These are phyloP conservation scores for Sternotherus odoratus DNA, from an alignment of 2,797 vertebrate species.

Conservation along the genomic window DNA sequence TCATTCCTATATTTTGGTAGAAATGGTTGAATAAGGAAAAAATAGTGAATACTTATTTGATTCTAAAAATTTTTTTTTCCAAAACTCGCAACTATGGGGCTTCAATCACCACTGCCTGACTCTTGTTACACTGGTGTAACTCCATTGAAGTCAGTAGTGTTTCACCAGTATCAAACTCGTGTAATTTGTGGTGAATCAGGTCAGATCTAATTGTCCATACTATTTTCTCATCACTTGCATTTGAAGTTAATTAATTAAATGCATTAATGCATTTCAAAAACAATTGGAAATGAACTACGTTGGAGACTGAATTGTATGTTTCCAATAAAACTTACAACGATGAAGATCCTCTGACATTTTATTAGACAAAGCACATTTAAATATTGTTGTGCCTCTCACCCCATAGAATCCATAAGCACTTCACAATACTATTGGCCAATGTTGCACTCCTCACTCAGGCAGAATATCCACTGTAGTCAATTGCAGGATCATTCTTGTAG, in stretches of 20 bases:
- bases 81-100: neutral
- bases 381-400: constrained; percentile 15
- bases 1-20: neutral
- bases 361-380: neutral
- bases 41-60: neutral
- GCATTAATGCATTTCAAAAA: too few species aligned
- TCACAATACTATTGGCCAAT: constrained; percentile 53
- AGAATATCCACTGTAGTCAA: constrained; percentile 66
- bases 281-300: neutral
- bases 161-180: neutral
- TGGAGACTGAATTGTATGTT: neutral
- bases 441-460: constrained; percentile 50
- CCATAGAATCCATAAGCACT: constrained; percentile 33
- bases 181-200: neutral
- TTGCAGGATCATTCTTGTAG: constrained; percentile 60
- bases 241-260: too few species aligned
- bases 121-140: neutral
- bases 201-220: neutral
- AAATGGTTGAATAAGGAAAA: accelerated
- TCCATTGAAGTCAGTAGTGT: neutral
- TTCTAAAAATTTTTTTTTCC: neutral
- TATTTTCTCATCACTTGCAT: neutral
- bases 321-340: neutral
- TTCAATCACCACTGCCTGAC: neutral
- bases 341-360: too few species aligned